phyloP scores from a whole-genome alignment of 2,888 invertebrate genomes.

The Pristionchus entomophagus region DNA sequence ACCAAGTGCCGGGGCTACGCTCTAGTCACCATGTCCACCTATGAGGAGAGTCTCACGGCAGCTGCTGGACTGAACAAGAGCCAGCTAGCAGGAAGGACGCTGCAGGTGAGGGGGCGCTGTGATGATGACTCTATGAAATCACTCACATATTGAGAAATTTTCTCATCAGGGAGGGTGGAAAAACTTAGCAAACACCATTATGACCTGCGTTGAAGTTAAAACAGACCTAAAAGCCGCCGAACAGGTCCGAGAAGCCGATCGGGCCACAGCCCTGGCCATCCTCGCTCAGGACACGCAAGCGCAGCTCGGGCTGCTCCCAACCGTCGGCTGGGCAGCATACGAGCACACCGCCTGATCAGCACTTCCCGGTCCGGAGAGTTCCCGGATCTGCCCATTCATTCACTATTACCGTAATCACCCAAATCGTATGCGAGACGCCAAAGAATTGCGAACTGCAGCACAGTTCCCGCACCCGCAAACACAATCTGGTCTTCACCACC shows the following conservation, averaged over 20 bases:
- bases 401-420: neutral
- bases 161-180: neutral
- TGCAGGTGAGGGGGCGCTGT: constrained; percentile 83
- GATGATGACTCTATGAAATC: no score
- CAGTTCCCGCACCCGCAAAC: neutral
- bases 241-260: constrained; percentile 46
- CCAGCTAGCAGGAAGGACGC: constrained; percentile 92
- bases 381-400: neutral
- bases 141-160: no score
- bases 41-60: constrained; percentile 95
- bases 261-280: constrained; percentile 34
- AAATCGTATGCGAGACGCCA: constrained; percentile 12
- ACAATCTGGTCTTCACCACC: constrained; percentile 5
- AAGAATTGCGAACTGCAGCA: neutral
- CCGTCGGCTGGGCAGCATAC: constrained; percentile 32
- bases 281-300: constrained; percentile 40
- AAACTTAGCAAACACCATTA: no score
- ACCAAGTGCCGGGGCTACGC: constrained; percentile 99
- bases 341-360: neutral
- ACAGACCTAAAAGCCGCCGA: no score
- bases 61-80: constrained; percentile 96
- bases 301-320: constrained; percentile 11
- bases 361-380: neutral
- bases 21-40: constrained; percentile 98
- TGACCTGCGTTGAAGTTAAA: no score